Base-by-base conservation (phyloP, 2,888 invertebrate genomes). In the Idaea biselata region DNA sequence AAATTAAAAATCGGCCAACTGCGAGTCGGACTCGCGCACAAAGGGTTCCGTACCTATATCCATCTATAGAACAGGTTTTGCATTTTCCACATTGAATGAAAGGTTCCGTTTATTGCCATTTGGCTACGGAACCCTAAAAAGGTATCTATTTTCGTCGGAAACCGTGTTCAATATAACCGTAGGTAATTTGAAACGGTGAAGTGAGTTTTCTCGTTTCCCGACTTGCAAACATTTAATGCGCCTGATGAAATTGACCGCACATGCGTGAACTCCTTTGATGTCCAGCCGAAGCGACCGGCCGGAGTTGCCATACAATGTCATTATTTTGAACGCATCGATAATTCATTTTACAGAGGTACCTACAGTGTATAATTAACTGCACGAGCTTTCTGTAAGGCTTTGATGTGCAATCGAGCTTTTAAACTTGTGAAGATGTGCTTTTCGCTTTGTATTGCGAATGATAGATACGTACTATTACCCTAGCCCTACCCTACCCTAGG, bases 191-290 rank as follows among this genome's bases (percentile, higher is more conserved):
- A 44, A 44, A 44, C 44, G 44, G 44, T 44, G 14, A 1, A 44
- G 14, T 44, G 6, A 14, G 11, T 44, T 44, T 44, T 44, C 44
- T 18, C 56, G 67, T 72, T 71, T 73, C 68, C 68, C 72, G 61
- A 71, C 73, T 62, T 68, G 58, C 73, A 76, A 68, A 70, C 73
- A 77, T n/a, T n/a, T n/a, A n/a, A n/a, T 66, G 66, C 73, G 76
- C 71, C 69, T 72, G 72, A 73, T 72, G 69, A 76, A 78, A 83
- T 80, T 81, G 80, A 69, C 72, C 75, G 79, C 84, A 84, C 83
- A 84, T 86, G 87, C 84, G 88, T 87, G 73, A 83, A 82, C 62
- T 64, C 67, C 79, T 84, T 86, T 85, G 84, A 85, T 77, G 79
- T 82, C 59, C 63, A 61, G 63, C 58, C 62, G 68, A 66, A 66